Conservation (phyloP, 2,888 invertebrate genomes). For the Sympetrum striolatum region DNA sequence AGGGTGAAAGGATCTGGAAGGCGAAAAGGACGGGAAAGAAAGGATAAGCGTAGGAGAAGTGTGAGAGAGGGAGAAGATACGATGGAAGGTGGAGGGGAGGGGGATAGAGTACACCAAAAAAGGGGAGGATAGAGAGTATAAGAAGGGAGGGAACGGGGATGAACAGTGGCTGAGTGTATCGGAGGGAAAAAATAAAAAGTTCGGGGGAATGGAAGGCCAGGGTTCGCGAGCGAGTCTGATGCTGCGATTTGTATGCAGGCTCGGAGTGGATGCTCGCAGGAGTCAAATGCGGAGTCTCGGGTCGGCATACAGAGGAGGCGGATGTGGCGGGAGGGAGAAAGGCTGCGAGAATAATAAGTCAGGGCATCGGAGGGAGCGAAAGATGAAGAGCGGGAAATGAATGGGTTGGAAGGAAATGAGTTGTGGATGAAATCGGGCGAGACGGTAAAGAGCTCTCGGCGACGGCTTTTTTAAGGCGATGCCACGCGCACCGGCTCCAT, state of each 20-base stretch:
- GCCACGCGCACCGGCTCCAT: background rate
- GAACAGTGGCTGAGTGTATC: conserved; percentile 31
- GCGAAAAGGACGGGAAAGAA: background rate
- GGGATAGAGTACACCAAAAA: background rate
- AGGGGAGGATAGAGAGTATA: background rate
- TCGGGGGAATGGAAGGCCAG: background rate
- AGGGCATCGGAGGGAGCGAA: background rate
- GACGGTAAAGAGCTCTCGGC: background rate
- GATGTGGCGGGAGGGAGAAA: background rate
- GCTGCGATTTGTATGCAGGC: conserved; percentile 43
- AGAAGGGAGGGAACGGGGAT: background rate
- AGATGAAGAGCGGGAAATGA: conserved; percentile 4
- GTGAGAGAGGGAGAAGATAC: background rate
- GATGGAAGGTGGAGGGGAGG: background rate
- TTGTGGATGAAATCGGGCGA: conserved; percentile 38
- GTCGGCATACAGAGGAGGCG: conserved; percentile 36
- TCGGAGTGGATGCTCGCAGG: conserved; percentile 24
- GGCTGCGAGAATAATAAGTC: background rate
- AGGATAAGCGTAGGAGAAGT: background rate
- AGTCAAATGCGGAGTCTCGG: conserved; percentile 37
- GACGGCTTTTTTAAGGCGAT: background rate
- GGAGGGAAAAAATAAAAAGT: background rate
- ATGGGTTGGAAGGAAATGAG: conserved; percentile 38
- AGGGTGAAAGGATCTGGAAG: too few species aligned
- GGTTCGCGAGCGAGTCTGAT: conserved; percentile 32